Evolutionary conservation across 1,140 invertebrate genomes (phyloP).

Genomic region (Microvelia longipes): DNA sequence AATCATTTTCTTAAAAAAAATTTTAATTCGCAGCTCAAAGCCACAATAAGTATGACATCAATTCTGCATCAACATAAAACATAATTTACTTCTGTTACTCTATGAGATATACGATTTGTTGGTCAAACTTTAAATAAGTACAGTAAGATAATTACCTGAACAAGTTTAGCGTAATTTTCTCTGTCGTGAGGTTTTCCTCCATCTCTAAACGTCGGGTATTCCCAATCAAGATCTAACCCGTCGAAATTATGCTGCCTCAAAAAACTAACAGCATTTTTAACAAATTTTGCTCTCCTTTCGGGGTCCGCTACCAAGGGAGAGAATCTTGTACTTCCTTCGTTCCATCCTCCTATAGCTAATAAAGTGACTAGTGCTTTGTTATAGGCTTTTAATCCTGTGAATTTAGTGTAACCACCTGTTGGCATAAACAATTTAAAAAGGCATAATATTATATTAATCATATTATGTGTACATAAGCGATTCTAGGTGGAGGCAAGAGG

Average conservation of each 20-base stretch:
- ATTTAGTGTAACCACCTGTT: conserved; percentile 87
- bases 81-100: no score
- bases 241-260: conserved; percentile 85
- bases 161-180: conserved; percentile 75
- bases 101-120: no score
- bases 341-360: conserved; percentile 91
- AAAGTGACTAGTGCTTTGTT: conserved; percentile 85
- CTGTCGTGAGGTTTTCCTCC: conserved; percentile 79
- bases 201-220: conserved; percentile 82
- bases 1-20: no score
- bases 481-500: no score
- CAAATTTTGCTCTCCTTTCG: conserved; percentile 59
- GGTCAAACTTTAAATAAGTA: no score
- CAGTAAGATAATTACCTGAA: no score
- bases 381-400: conserved; percentile 79
- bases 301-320: conserved; percentile 68
- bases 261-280: conserved; percentile 74
- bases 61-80: no score
- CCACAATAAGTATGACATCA: no score
- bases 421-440: no score
- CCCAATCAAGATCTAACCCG: conserved; percentile 92
- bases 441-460: no score
- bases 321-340: conserved; percentile 78
- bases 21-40: no score
- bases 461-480: no score